These are phyloP conservation scores for Uropetala carovei DNA, from an alignment of 2,888 invertebrate species.

Conservation along the genomic window DNA sequence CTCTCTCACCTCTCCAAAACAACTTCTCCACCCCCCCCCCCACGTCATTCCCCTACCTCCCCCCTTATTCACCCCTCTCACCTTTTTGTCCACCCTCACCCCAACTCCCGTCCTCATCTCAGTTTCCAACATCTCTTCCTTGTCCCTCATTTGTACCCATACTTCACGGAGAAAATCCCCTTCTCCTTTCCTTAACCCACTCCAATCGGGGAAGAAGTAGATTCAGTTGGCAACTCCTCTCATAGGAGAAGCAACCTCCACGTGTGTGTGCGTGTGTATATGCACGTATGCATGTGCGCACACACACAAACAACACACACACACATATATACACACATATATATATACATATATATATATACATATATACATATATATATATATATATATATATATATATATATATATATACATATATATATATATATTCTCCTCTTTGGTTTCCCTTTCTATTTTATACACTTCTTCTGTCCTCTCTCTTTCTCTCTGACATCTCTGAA, in stretches of 20 bases:
- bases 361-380: neutral
- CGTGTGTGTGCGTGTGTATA: neutral
- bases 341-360: neutral
- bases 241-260: neutral
- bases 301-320: neutral
- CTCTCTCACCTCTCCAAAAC: neutral
- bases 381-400: neutral
- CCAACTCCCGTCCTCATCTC: neutral
- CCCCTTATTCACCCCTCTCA: neutral
- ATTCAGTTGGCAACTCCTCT: neutral
- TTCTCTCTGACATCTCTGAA: neutral
- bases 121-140: conserved; percentile 34
- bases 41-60: neutral
- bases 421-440: neutral
- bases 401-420: neutral
- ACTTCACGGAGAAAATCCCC: conserved; percentile 16
- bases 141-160: conserved; percentile 51
- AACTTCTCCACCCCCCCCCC: neutral
- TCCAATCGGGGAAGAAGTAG: neutral
- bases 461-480: neutral
- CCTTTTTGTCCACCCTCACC: neutral
- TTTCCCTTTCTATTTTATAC: conserved; percentile 27
- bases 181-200: neutral
- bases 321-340: neutral
- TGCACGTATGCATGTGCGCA: neutral